Evolutionary conservation across 2,797 vertebrate genomes (phyloP), one percentile per base, ranked within the genome.

Genomic region (Neostethus bicornis): DNA sequence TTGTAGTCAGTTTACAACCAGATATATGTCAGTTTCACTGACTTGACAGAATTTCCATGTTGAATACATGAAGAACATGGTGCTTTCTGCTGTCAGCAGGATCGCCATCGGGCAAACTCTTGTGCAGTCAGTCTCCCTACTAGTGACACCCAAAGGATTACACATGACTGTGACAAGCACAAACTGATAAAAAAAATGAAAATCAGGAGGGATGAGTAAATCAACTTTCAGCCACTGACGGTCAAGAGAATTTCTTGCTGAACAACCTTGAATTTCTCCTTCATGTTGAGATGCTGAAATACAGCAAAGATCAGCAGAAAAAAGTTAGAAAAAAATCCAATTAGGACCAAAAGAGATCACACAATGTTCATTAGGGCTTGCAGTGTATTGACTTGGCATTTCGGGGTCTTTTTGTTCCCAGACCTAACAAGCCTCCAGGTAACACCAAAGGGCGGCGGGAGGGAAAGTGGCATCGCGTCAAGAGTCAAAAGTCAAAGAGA

Each of bases 261-360:
- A 83, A 81, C 79, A 86, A 88, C 83, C 87, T 87, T 90, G 84
- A 70, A 14, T 78, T 76, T 79, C 74, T 79, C 76, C 80, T 87
- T 86, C 74, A 77, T 75, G 61, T 62, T 2, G 77, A 64, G 48
- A 75, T 80, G 69, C 64, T 78, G 57, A 83, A 83, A 87, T 79
- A 71, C 63, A 76, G 79, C 72, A 66, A 43, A 67, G 42, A 78
- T 85, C 83, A 81, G 85, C 83, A 84, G 25, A 70, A 79, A 64
- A 67, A 67, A 24, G 61, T 28, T 70, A 47, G 10, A 64, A 67
- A 67, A 28, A 61, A 29, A 69, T 42, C 73, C 66, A 83, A 84
- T 85, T 84, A 87, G 75, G 61, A 80, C 54, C 10, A 60, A 75
- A 73, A 75, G 67, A 67, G 66, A 79, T 72, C 74, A 52, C 35